Evolutionary conservation across 2,888 invertebrate species (phyloP), one percentile per base, ranked within the genome.

Genomic region (Carpatolechia fugitivella): DNA sequence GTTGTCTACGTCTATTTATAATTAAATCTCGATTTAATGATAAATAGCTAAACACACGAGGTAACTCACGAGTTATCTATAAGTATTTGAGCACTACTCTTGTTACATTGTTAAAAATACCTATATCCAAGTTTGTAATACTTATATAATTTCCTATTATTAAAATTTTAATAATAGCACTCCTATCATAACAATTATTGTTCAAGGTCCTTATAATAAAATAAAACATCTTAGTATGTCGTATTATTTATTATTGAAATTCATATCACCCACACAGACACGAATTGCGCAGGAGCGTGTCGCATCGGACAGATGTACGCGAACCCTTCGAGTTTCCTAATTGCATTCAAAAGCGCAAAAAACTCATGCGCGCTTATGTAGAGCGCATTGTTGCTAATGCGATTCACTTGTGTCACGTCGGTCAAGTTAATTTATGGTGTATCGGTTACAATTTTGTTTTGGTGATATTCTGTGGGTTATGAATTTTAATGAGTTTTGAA

Each of bases 221-320:
- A n/a, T n/a, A n/a, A n/a, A n/a, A n/a, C n/a, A n/a, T 11, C 18
- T 36, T 8, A 41, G 24, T 4, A 24, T 24, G 6, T 24, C 3
- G 6, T 24, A 4, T 24, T 24, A 4, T 24, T 24, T 4, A 44
- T 29, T 44, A 44, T n/a, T 44, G 14, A 29, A 29, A 44, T 29
- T 44, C 44, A 44, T 29, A 44, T 44, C 13, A 44, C 29, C 29
- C 53, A 35, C 46, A 33, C 44, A 44, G 0, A 44, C 13, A 13
- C 29, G 13, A 20, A 18, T n/a, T 35, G 36, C 52, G 38, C 29
- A 49, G 40, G 35, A 24, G 33, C 47, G 10, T 30, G 29, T 14
- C 24, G 35, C 20, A 18, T 65, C 57, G 68, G 67, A 74, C 78
- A 78, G 78, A 78, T 78, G 78, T 62, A 61, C 67, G 61, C 14